Evolutionary conservation across 1,140 invertebrate species (phyloP).

Genomic region (Linepithema humile): DNA sequence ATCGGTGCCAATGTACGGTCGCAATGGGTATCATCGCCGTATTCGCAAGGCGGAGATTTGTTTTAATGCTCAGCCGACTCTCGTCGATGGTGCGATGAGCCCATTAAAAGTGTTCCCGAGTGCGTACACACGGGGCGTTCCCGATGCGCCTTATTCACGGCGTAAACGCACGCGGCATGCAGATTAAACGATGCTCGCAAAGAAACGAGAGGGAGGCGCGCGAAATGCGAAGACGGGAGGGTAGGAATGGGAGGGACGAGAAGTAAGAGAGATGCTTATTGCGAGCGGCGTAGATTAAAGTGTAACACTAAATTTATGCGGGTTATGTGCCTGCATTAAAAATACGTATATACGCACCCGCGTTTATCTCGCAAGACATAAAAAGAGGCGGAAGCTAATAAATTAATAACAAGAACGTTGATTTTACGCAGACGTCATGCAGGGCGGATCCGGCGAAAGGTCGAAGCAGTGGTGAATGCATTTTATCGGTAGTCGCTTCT

Average conservation of each 20-base stretch:
- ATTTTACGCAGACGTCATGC: slow-evolving; percentile 44
- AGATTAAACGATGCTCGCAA: slow-evolving; percentile 57
- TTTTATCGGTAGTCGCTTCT: neutral
- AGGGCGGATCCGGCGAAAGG: slow-evolving; percentile 8
- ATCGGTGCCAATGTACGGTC: slow-evolving; percentile 42
- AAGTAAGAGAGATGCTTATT: slow-evolving; percentile 2
- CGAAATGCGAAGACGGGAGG: slow-evolving; percentile 35
- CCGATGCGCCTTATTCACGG: slow-evolving; percentile 47
- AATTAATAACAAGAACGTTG: slow-evolving; percentile 57
- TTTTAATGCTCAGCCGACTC: slow-evolving; percentile 59
- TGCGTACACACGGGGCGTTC: slow-evolving; percentile 47
- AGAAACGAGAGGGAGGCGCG: slow-evolving; percentile 21
- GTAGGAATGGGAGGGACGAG: neutral
- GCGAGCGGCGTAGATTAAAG: slow-evolving; percentile 50
- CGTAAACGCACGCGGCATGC: slow-evolving; percentile 1
- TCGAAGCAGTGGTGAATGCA: neutral
- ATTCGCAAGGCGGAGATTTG: slow-evolving; percentile 57
- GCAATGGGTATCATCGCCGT: slow-evolving; percentile 56
- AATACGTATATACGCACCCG: neutral
- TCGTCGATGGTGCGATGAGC: slow-evolving; percentile 48
- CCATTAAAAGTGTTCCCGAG: slow-evolving; percentile 59
- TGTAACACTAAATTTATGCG: slow-evolving; percentile 41
- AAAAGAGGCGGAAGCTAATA: slow-evolving; percentile 41
- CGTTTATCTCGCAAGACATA: slow-evolving; percentile 3
- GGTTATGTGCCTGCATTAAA: neutral